Evolutionary conservation across 2,888 invertebrate genomes (phyloP).

Genomic region (Caenorhabditis angaria): DNA sequence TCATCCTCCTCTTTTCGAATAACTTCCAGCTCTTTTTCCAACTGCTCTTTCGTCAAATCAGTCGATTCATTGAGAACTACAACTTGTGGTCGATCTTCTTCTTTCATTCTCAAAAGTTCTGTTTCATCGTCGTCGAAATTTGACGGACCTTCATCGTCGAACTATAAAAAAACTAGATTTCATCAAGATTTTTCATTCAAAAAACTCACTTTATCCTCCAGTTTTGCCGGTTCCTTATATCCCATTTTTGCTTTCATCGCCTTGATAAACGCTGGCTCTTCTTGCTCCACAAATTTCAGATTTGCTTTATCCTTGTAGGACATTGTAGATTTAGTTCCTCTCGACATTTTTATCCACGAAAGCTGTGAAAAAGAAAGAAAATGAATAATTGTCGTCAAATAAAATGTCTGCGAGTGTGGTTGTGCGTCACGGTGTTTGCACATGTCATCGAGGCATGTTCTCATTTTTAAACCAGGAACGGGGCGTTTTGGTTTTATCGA

Average conservation of each 20-base stretch:
- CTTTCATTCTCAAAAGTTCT: conserved; percentile 53
- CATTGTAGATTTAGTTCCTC: conserved; percentile 29
- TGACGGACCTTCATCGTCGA: conserved; percentile 34
- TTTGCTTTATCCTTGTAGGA: conserved; percentile 41
- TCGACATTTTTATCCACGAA: conserved; percentile 21
- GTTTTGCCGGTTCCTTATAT: conserved; percentile 61
- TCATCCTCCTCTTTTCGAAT: conserved; percentile 63
- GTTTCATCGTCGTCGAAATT: conserved; percentile 53
- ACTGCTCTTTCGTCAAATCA: conserved; percentile 59
- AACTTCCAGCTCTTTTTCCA: conserved; percentile 57
- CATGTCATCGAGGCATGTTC: not conserved
- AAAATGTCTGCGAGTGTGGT: not conserved
- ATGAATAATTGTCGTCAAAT: not conserved
- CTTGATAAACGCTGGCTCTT: conserved; percentile 66
- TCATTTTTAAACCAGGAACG: too few relatives aligned
- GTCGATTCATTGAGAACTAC: conserved; percentile 62
- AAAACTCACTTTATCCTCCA: conserved; percentile 66
- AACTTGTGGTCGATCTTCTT: conserved; percentile 66
- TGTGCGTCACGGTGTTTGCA: not conserved
- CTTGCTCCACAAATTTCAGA: conserved; percentile 59
- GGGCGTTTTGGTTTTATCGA: too few relatives aligned
- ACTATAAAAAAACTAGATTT: conserved; percentile 30
- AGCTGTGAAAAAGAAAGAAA: not conserved
- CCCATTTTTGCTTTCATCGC: conserved; percentile 66
- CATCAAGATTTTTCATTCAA: not conserved